These are phyloP conservation scores for Botia almorhae DNA, from an alignment of 2,797 vertebrate species.

Conservation along the genomic window DNA sequence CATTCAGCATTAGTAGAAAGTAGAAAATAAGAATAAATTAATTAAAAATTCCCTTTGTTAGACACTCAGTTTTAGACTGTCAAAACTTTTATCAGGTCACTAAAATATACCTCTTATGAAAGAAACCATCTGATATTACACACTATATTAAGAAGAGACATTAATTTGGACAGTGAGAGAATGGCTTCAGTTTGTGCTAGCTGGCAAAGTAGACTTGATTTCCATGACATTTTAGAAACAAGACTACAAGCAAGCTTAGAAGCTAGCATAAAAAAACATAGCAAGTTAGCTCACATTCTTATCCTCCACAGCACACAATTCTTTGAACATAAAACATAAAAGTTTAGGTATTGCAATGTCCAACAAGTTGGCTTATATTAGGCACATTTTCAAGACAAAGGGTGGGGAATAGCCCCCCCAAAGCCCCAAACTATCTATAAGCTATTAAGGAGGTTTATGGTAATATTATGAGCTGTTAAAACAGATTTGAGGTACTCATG, in stretches of 20 bases:
- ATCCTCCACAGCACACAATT: conserved; percentile 20
- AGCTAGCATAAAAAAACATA: conserved; percentile 37
- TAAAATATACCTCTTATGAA: not conserved
- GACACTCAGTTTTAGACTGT: conserved; percentile 7
- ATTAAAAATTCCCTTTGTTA: not conserved
- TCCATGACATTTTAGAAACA: conserved; percentile 4
- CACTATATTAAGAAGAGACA: not conserved
- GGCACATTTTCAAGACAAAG: conserved; percentile 49
- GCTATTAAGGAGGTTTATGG: conserved; percentile 24
- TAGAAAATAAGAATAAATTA: conserved; percentile 18
- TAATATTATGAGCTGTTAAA: conserved; percentile 26
- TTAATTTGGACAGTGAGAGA: conserved; percentile 6
- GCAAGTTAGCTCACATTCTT: conserved; percentile 30
- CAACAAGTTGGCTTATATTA: conserved; percentile 42
- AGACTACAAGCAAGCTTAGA: conserved; percentile 7
- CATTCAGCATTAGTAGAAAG: conserved; percentile 29
- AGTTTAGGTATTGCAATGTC: conserved; percentile 46
- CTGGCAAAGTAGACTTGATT: not conserved
- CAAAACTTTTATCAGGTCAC: not conserved
- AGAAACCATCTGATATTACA: conserved; percentile 21
- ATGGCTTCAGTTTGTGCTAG: conserved; percentile 45
- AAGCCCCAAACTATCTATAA: conserved; percentile 27
- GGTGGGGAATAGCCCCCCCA: not conserved
- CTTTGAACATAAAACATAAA: conserved; percentile 12
- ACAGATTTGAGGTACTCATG: conserved; percentile 46